Percentiles rank a stretch among this genome's conserved stretches.
Conservation (phyloP, 2,888 invertebrate genomes). For the Allolobophora icterica region DNA sequence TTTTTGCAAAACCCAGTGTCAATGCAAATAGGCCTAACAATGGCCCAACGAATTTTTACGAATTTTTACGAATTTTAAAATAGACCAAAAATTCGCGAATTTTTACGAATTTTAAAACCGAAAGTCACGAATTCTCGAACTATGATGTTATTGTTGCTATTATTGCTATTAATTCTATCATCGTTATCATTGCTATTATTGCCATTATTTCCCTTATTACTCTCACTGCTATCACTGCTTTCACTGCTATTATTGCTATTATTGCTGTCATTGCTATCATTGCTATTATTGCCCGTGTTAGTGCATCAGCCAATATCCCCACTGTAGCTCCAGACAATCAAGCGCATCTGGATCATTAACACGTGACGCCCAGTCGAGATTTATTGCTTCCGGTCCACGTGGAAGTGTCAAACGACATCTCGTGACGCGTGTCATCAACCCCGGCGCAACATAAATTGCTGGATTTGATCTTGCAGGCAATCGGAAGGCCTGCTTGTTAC, state of each 20-base stretch:
- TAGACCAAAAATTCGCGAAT: too few relatives aligned
- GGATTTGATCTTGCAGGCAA: slow-evolving; percentile 74
- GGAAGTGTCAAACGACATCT: background rate
- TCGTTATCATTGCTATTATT: too few relatives aligned
- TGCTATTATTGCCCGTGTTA: slow-evolving; percentile 1
- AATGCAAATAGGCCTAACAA: too few relatives aligned
- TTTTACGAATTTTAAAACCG: too few relatives aligned
- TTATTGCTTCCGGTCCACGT: background rate
- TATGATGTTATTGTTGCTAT: too few relatives aligned
- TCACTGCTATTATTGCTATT: slow-evolving; percentile 27
- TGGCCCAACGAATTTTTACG: too few relatives aligned
- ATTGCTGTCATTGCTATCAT: slow-evolving; percentile 18
- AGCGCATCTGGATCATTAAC: background rate
- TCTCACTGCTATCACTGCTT: slow-evolving; percentile 8
- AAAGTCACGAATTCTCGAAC: too few relatives aligned
- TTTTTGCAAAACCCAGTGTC: too few relatives aligned
- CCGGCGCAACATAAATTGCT: background rate
- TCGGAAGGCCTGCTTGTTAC: slow-evolving; percentile 99
- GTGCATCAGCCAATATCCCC: background rate
- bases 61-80: too few relatives aligned
- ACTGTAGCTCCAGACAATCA: background rate
- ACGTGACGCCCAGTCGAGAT: background rate
- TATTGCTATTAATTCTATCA: too few relatives aligned
- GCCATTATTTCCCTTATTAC: too few relatives aligned
- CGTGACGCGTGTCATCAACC: background rate